A percentile compares a stretch with the other conserved stretches of the same genome.
Evolutionary conservation across 2,113 vertebrate genomes (phyloP).

Genomic region (Nannobrachium achirus): DNA sequence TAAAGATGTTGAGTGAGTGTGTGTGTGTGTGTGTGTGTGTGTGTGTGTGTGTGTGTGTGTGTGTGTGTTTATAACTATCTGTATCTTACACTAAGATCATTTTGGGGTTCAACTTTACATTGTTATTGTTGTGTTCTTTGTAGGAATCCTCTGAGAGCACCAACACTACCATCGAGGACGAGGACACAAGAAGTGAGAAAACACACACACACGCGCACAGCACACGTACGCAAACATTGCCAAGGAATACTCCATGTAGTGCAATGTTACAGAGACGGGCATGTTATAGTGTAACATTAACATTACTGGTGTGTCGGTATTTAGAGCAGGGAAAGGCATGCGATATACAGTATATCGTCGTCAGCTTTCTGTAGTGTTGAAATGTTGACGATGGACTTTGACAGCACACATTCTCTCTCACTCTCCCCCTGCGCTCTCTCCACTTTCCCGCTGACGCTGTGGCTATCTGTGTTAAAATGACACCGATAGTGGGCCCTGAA

Average conservation of each 20-base stretch:
- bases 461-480: no score
- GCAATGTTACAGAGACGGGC: no score
- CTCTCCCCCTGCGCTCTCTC: not conserved
- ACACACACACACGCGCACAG: not conserved
- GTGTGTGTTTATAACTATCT: not conserved
- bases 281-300: no score
- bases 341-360: no score
- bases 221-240: no score
- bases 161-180: conserved; percentile 97
- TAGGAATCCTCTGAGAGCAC: conserved; percentile 98
- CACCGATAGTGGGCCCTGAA: no score
- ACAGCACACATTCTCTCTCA: not conserved
- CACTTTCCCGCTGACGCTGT: not conserved
- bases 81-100: not conserved
- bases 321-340: no score
- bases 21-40: not conserved
- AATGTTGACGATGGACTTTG: not conserved
- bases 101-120: no score
- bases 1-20: no score
- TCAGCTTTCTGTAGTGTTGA: not conserved
- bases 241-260: not conserved
- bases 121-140: conserved; percentile 61
- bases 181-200: conserved; percentile 93
- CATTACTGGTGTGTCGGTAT: no score
- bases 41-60: not conserved